These are phyloP conservation scores for Cichladusa arquata DNA, from an alignment of 2,113 vertebrate genomes.

Conservation along the genomic window DNA sequence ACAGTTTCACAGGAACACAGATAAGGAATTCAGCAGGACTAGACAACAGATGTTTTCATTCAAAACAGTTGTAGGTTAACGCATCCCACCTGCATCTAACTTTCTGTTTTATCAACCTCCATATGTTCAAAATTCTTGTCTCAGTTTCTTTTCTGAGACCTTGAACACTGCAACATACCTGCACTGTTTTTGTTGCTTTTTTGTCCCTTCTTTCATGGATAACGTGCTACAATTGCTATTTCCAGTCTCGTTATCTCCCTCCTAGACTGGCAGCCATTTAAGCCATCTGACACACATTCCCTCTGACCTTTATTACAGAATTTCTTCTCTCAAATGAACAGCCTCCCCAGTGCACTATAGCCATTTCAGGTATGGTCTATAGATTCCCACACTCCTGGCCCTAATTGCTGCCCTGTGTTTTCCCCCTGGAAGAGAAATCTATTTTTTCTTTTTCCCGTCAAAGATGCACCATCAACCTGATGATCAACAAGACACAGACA, in stretches of 20 bases:
- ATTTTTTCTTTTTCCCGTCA: background rate
- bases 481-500: background rate
- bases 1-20: background rate
- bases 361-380: background rate
- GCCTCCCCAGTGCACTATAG: background rate
- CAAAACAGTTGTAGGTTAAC: background rate
- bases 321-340: background rate
- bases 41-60: background rate
- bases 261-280: background rate
- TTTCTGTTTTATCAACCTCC: background rate
- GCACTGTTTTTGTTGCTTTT: fast-evolving
- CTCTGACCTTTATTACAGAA: background rate
- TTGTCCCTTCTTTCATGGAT: background rate
- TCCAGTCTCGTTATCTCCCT: background rate
- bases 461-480: background rate
- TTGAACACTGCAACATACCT: background rate
- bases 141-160: background rate
- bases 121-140: background rate
- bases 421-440: background rate
- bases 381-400: background rate
- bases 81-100: background rate
- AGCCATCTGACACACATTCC: background rate
- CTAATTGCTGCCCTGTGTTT: background rate
- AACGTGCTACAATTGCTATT: background rate
- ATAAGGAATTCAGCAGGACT: background rate